Percentiles rank a stretch among this genome's conserved stretches.
Conservation (phyloP, 2,797 vertebrate genomes). For the Eurystomus glaucurus region DNA sequence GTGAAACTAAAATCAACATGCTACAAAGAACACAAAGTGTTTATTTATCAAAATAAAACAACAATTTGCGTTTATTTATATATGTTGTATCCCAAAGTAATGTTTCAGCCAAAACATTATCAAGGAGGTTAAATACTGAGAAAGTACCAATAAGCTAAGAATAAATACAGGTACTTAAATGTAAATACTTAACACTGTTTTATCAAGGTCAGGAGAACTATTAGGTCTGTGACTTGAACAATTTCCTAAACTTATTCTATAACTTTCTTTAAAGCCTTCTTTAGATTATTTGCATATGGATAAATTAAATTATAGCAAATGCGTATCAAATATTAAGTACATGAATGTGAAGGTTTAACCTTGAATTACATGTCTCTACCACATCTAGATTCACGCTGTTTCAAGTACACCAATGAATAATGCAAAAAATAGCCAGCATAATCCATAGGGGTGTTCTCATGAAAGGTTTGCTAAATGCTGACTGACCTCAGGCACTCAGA, state of each 20-base stretch:
- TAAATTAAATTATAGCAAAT: background rate
- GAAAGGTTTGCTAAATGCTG: background rate
- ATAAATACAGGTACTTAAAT: background rate
- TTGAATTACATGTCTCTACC: background rate
- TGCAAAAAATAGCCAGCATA: background rate
- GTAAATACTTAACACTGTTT: background rate
- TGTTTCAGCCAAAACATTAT: background rate
- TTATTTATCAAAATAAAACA: background rate
- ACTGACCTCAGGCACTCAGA: background rate
- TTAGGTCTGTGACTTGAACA: background rate
- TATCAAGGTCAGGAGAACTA: background rate
- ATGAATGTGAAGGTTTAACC: background rate
- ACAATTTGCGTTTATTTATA: background rate
- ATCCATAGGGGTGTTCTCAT: background rate
- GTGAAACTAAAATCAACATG: background rate
- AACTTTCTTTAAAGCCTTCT: background rate
- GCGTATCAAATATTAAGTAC: background rate
- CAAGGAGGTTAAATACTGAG: background rate
- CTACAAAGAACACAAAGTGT: background rate
- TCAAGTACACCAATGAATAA: background rate
- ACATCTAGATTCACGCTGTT: background rate
- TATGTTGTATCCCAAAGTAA: background rate
- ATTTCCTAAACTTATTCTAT: background rate
- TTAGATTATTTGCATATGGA: fast-evolving
- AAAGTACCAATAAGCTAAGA: background rate